These are phyloP conservation scores for Chironomus tentans DNA, from an alignment of 2,888 invertebrate genomes.

Conservation along the genomic window DNA sequence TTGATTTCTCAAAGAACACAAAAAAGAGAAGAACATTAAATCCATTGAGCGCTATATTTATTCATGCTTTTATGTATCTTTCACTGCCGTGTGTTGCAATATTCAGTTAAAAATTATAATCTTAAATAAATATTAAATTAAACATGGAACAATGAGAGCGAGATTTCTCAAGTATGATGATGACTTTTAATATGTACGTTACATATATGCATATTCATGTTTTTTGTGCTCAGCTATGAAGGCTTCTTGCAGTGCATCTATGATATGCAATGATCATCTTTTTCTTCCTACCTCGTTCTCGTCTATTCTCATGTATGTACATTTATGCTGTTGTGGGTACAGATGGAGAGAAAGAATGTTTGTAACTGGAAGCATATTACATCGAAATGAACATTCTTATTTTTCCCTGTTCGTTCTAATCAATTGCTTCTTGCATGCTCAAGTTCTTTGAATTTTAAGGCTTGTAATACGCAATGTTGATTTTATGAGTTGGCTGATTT, in stretches of 20 bases:
- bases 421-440: background rate
- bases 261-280: background rate
- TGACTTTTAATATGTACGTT: background rate
- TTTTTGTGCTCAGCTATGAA: too few species aligned
- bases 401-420: background rate
- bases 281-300: background rate
- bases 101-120: constrained; percentile 22
- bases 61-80: background rate
- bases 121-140: constrained; percentile 27
- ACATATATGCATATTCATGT: too few species aligned
- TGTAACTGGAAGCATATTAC: background rate
- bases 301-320: background rate
- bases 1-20: too few species aligned
- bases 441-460: background rate
- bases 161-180: background rate
- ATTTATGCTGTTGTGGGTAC: too few species aligned
- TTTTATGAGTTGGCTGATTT: background rate
- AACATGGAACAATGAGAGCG: constrained; percentile 12
- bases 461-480: background rate
- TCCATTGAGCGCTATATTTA: background rate
- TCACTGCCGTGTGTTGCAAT: background rate
- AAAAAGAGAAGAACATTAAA: background rate
- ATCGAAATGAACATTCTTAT: background rate
- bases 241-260: background rate
- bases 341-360: background rate